phyloP scores from a whole-genome alignment of 2,797 vertebrate genomes.

The Craterocephalus amniculus region DNA sequence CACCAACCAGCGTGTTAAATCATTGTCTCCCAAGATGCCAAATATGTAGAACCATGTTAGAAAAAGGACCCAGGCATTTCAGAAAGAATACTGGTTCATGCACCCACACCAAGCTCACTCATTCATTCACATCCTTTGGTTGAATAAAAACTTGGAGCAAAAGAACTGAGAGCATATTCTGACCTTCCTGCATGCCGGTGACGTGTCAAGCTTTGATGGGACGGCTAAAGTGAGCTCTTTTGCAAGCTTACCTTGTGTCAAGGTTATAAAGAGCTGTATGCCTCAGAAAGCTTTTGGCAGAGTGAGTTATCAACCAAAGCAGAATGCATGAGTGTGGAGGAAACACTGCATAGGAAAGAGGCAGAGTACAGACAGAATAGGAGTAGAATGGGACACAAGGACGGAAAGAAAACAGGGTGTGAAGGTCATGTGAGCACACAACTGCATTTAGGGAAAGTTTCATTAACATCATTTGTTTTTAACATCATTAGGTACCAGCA shows the following conservation, averaged over 20 bases:
- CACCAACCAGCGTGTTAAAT: not conserved
- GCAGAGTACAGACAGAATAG: conserved; percentile 33
- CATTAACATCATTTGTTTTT: not conserved
- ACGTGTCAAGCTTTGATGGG: conserved; percentile 41
- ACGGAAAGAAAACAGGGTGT: conserved; percentile 12
- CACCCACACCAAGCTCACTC: conserved; percentile 40
- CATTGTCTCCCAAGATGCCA: conserved; percentile 22
- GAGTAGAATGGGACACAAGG: conserved; percentile 38
- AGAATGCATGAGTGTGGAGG: conserved; percentile 66
- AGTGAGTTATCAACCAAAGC: conserved; percentile 73
- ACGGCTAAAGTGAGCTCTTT: conserved; percentile 34
- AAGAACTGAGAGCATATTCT: conserved; percentile 7
- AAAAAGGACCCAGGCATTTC: conserved; percentile 42
- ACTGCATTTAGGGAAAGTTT: conserved; percentile 21
- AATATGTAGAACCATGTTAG: conserved; percentile 7
- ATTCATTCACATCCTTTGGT: conserved; percentile 60
- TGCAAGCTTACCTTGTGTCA: conserved; percentile 73
- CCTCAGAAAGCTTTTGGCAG: conserved; percentile 66
- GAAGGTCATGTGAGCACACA: conserved; percentile 13
- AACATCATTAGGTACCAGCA: conserved; percentile 7
- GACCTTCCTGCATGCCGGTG: conserved; percentile 62
- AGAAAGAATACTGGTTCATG: conserved; percentile 41
- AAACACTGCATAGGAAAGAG: conserved; percentile 37
- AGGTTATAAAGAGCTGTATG: conserved; percentile 62
- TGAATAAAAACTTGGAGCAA: conserved; percentile 46